Percentiles rank a stretch among this genome's conserved stretches.
These are phyloP conservation scores for Lepidocyrtinus sp. DNA, from an alignment of 2,888 invertebrate genomes.

Conservation along the genomic window DNA sequence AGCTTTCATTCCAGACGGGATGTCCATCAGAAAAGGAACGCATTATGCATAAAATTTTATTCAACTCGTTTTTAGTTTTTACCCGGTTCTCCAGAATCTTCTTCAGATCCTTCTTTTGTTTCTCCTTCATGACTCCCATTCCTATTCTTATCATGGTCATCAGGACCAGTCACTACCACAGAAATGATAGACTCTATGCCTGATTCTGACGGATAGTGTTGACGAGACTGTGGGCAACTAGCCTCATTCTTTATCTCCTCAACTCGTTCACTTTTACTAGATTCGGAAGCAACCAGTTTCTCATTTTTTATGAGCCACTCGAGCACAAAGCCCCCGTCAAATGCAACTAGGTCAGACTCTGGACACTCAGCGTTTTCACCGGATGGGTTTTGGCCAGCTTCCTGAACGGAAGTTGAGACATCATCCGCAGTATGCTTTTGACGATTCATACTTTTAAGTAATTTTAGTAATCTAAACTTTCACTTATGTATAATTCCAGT, in stretches of 20 bases:
- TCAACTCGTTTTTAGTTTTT: constrained; percentile 12
- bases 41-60: not conserved
- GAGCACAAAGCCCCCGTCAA: constrained; percentile 27
- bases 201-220: constrained; percentile 44
- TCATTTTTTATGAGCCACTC: constrained; percentile 45
- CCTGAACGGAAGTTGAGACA: not conserved
- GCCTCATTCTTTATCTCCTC: not conserved
- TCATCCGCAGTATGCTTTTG: not conserved
- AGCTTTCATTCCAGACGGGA: no score
- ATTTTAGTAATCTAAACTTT: not conserved
- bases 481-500: no score
- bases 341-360: not conserved
- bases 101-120: constrained; percentile 2
- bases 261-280: not conserved
- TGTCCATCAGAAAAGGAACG: constrained; percentile 7
- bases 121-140: not conserved
- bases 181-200: constrained; percentile 41
- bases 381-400: not conserved
- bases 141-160: constrained; percentile 6
- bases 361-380: not conserved
- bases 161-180: constrained; percentile 7
- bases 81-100: constrained; percentile 40
- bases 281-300: not conserved
- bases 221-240: not conserved
- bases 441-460: not conserved